A percentile compares a stretch with the other conserved stretches of the same genome.
These are phyloP conservation scores for Agapostemon virescens DNA, from an alignment of 2,888 invertebrate genomes.

Conservation along the genomic window DNA sequence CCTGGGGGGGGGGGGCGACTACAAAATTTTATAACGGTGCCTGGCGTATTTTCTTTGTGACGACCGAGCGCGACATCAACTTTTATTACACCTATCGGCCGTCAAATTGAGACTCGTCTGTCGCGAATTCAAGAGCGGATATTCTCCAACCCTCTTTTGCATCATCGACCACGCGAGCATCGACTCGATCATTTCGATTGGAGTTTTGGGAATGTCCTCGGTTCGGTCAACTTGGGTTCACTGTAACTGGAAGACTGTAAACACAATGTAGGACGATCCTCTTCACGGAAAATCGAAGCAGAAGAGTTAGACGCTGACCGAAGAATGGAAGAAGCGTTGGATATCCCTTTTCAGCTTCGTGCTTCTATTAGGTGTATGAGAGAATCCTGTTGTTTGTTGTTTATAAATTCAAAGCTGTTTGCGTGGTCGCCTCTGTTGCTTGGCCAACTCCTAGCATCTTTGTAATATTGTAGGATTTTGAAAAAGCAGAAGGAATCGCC, in stretches of 20 bases:
- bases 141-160: not conserved
- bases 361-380: too few species aligned
- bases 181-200: not conserved
- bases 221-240: not conserved
- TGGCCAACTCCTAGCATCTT: too few species aligned
- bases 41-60: not conserved
- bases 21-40: conserved; percentile 7
- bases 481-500: too few species aligned
- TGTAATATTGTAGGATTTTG: too few species aligned
- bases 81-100: not conserved
- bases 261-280: not conserved
- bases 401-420: too few species aligned
- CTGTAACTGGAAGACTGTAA: not conserved
- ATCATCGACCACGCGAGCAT: not conserved
- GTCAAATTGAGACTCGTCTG: not conserved
- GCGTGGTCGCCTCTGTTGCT: too few species aligned
- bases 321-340: not conserved
- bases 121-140: not conserved
- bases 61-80: not conserved
- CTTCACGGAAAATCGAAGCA: not conserved
- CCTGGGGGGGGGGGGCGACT: not conserved
- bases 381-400: too few species aligned
- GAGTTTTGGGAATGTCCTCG: not conserved
- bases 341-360: too few species aligned
- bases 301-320: not conserved